These are phyloP conservation scores for Noctua comes DNA, from an alignment of 2,888 invertebrate genomes.

Conservation along the genomic window DNA sequence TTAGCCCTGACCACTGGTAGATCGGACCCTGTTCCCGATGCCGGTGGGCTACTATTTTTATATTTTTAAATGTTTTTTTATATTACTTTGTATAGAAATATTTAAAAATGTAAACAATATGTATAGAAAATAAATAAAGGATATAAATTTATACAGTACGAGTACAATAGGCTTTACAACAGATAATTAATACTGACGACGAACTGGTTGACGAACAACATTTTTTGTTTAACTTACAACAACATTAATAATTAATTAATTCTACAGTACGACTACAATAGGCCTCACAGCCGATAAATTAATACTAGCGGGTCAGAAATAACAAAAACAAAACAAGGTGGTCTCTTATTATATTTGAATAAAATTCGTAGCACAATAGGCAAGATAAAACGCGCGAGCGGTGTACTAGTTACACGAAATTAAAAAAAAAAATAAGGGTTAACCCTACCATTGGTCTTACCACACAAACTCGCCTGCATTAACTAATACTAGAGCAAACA, in stretches of 20 bases:
- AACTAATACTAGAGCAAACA: constrained; percentile 8
- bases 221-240: background rate
- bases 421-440: background rate
- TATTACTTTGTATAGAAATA: no score
- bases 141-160: no score
- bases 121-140: no score
- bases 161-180: no score
- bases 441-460: background rate
- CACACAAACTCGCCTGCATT: background rate
- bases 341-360: background rate
- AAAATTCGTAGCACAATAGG: background rate
- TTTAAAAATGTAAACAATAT: no score
- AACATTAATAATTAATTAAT: no score
- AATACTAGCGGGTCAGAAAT: background rate
- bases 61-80: no score
- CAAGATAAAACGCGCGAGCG: background rate
- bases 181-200: no score
- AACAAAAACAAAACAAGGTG: background rate
- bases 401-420: background rate
- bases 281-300: no score
- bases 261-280: background rate
- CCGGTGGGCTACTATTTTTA: no score
- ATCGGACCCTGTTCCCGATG: no score
- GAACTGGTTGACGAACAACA: background rate
- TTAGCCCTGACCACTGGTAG: no score